Percentiles rank a stretch among this genome's conserved stretches.
Evolutionary conservation across 2,113 vertebrate species (phyloP).

Genomic region (Pseudopipra pipra): DNA sequence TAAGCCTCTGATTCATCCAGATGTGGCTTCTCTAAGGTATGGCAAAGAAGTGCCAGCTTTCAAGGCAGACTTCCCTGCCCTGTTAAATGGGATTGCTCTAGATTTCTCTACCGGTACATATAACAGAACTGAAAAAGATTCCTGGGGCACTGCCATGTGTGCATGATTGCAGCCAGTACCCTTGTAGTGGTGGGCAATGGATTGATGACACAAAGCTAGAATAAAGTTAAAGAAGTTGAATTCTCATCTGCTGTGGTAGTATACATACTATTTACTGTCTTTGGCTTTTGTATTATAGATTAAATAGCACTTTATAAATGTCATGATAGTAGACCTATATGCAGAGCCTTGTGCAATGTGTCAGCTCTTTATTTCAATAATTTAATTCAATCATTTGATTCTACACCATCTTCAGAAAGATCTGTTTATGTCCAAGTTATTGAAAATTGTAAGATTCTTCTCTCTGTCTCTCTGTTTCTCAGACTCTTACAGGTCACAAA

Average conservation of each 20-base stretch:
- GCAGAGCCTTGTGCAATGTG: not conserved
- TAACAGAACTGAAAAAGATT: not conserved
- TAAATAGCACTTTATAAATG: not conserved
- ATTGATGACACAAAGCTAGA: not conserved
- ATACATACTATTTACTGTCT: not conserved
- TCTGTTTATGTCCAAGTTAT: not conserved
- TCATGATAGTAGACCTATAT: not conserved
- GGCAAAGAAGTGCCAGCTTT: not conserved
- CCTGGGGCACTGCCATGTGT: not conserved
- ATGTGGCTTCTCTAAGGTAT: not conserved
- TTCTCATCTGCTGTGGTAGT: not conserved
- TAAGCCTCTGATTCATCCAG: not conserved
- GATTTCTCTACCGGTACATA: not conserved
- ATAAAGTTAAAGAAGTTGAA: not conserved
- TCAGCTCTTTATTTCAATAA: not conserved
- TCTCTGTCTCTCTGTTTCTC: not conserved
- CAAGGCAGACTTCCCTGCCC: not conserved
- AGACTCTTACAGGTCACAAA: not conserved
- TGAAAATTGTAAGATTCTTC: not conserved
- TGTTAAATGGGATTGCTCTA: not conserved
- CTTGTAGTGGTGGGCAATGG: not conserved
- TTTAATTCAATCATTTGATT: not conserved
- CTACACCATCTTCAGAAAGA: not conserved
- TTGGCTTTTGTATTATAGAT: not conserved
- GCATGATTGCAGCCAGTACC: not conserved